Percentiles rank a stretch among this genome's conserved stretches.
phyloP scores from a whole-genome alignment of 2,797 vertebrate species.

The Microtus californicus region DNA sequence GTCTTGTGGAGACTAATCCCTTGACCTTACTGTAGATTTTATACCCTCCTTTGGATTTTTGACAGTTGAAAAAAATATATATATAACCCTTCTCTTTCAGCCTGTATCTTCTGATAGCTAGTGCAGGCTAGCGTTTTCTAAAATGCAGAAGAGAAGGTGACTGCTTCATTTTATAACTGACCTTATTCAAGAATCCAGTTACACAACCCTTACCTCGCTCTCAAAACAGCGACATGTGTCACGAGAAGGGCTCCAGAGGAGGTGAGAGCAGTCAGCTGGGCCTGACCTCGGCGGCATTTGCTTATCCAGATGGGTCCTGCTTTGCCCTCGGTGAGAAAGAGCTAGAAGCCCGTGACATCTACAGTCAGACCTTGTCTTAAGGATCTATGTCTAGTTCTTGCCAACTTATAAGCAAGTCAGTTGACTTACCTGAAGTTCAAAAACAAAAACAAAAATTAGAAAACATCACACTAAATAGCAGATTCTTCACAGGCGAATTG shows the following conservation, averaged over 20 bases:
- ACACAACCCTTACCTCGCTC: conserved; percentile 44
- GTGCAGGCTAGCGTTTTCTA: conserved; percentile 27
- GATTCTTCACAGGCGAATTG: conserved; percentile 43
- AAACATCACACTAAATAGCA: conserved; percentile 35
- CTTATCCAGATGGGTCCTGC: neutral
- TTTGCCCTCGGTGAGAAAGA: neutral
- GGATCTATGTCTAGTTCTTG: conserved; percentile 2
- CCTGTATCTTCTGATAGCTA: conserved; percentile 55
- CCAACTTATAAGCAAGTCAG: conserved; percentile 54
- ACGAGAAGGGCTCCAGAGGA: neutral
- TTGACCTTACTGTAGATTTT: conserved; percentile 48
- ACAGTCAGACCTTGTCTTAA: neutral
- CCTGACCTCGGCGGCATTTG: neutral
- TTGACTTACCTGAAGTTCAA: neutral
- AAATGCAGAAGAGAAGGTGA: conserved; percentile 48
- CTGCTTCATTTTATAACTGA: conserved; percentile 50
- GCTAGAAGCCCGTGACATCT: neutral
- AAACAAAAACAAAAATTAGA: neutral
- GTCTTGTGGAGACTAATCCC: conserved; percentile 26
- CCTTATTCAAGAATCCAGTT: conserved; percentile 56
- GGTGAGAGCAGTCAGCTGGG: neutral
- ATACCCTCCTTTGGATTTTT: conserved; percentile 43
- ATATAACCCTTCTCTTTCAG: conserved; percentile 13
- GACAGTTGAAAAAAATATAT: neutral
- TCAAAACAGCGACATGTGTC: conserved; percentile 45